phyloP scores from a whole-genome alignment of 2,888 invertebrate species.

The Patella pellucida region DNA sequence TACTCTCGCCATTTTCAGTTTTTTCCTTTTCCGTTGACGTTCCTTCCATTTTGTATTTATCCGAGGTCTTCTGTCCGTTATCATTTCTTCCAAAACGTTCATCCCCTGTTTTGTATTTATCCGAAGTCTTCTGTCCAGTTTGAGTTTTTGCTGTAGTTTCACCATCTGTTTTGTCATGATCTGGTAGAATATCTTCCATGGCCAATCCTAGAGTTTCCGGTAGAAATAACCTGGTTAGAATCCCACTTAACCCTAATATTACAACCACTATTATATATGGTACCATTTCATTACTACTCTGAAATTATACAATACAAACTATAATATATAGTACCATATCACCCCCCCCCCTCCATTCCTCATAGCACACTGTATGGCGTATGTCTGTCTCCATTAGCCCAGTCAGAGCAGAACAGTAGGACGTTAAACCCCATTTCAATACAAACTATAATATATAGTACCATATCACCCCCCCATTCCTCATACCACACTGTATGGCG shows the following conservation, averaged over 20 bases:
- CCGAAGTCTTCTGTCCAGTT: neutral
- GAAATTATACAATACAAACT: neutral
- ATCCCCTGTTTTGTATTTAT: neutral
- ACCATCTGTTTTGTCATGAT: neutral
- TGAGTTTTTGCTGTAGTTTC: neutral
- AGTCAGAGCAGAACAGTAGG: too few relatives aligned
- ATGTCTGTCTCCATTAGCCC: too few relatives aligned
- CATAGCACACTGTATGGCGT: too few relatives aligned
- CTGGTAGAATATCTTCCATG: neutral
- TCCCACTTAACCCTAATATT: neutral
- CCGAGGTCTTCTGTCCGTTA: neutral
- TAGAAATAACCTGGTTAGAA: neutral
- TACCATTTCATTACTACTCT: neutral
- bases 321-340: neutral
- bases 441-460: too few relatives aligned
- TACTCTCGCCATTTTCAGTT: too few relatives aligned
- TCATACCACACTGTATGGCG: too few relatives aligned
- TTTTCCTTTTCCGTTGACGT: too few relatives aligned
- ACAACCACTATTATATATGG: neutral
- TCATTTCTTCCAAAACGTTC: too few relatives aligned
- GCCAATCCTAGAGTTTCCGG: neutral
- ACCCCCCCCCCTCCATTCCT: neutral
- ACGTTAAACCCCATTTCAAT: too few relatives aligned
- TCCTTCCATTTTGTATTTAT: neutral
- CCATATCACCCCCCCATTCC: too few relatives aligned